Conservation (phyloP, 2,888 invertebrate species). For the Mesorhabditis spiculigera region DNA sequence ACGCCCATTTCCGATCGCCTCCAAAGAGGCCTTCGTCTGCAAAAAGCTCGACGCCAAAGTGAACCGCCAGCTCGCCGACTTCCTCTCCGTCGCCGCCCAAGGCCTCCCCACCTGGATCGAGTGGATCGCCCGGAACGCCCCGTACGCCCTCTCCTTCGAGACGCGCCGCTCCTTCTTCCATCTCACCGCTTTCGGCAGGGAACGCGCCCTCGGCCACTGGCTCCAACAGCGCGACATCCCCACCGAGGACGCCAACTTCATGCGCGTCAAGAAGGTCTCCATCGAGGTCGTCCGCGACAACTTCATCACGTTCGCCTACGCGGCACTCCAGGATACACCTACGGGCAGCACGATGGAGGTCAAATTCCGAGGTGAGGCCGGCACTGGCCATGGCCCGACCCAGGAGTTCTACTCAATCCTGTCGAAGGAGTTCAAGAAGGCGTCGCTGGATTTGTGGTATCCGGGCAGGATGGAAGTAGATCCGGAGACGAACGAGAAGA, state of each 20-base stretch:
- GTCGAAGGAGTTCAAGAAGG: constrained; percentile 75
- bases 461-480: constrained; percentile 63
- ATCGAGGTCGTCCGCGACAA: constrained; percentile 22
- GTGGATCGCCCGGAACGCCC: constrained; percentile 59
- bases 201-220: constrained; percentile 85
- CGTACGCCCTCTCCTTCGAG: constrained; percentile 95
- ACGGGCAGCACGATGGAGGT: constrained; percentile 45
- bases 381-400: constrained; percentile 97
- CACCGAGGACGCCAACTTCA: constrained; percentile 20
- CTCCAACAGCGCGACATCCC: constrained; percentile 61
- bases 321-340: constrained; percentile 28
- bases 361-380: constrained; percentile 68
- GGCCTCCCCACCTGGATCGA: constrained; percentile 84
- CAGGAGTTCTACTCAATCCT: constrained; percentile 87
- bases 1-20: not conserved
- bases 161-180: constrained; percentile 92
- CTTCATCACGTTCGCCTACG: constrained; percentile 38
- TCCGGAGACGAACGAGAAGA: constrained; percentile 14
- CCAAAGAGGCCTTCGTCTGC: constrained; percentile 31
- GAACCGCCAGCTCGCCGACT: constrained; percentile 92
- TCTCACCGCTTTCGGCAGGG: constrained; percentile 91
- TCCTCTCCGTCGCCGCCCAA: constrained; percentile 93
- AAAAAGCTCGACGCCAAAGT: constrained; percentile 90
- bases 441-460: constrained; percentile 90
- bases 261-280: not conserved